These are phyloP conservation scores for Drosophila elegans DNA, from an alignment of 1,140 invertebrate species.

Conservation along the genomic window DNA sequence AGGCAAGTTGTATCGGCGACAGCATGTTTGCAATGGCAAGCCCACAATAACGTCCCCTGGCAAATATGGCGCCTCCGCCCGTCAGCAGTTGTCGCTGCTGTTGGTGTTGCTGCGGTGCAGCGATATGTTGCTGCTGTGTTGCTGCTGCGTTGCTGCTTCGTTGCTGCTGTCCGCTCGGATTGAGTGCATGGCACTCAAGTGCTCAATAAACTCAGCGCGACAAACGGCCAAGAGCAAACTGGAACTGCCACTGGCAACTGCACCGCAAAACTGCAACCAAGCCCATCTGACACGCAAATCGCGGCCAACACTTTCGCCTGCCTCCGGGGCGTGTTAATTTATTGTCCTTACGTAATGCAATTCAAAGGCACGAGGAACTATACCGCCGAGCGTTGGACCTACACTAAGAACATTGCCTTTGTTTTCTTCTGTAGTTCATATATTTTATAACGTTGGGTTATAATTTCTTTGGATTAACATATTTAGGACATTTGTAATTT, in stretches of 20 bases:
- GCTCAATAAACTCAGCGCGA: constrained; percentile 70
- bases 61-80: constrained; percentile 54
- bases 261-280: constrained; percentile 1
- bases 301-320: constrained; percentile 33
- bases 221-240: constrained; percentile 28
- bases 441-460: too few species aligned
- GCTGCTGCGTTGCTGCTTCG: constrained; percentile 19
- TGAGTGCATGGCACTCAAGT: constrained; percentile 66
- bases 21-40: constrained; percentile 50
- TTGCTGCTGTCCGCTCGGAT: constrained; percentile 43
- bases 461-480: too few species aligned
- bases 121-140: constrained; percentile 19
- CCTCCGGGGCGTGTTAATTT: constrained; percentile 44
- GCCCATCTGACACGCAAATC: constrained; percentile 33
- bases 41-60: constrained; percentile 50
- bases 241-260: constrained; percentile 36
- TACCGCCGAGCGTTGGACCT: neutral
- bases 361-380: constrained; percentile 3
- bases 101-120: constrained; percentile 26
- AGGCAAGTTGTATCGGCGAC: constrained; percentile 54
- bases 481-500: too few species aligned
- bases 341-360: constrained; percentile 47
- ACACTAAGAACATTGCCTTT: constrained; percentile 3
- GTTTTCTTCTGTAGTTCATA: too few species aligned
- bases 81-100: constrained; percentile 13